Evolutionary conservation across 2,113 vertebrate species (phyloP).

Genomic region (Excalfactoria chinensis): DNA sequence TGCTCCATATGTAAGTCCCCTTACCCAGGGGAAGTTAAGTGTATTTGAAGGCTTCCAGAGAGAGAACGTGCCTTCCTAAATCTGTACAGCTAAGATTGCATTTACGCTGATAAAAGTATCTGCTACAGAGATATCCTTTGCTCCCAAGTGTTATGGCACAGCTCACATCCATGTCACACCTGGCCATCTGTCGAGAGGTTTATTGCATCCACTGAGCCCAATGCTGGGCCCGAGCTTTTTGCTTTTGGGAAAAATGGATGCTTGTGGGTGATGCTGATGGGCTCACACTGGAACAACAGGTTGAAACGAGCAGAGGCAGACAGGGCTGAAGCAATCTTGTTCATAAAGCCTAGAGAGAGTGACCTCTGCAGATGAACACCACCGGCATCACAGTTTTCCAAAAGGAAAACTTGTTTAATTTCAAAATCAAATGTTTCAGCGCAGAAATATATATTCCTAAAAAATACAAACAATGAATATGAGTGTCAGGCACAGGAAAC

Average conservation of each 20-base stretch:
- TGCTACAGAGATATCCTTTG: background rate
- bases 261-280: background rate
- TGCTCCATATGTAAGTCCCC: background rate
- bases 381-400: background rate
- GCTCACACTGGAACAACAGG: background rate
- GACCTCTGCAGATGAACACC: background rate
- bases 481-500: background rate
- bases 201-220: background rate
- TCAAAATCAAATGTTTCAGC: background rate
- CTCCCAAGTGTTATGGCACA: background rate
- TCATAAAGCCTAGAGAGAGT: background rate
- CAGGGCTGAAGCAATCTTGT: background rate
- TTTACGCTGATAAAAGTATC: background rate
- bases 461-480: background rate
- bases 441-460: background rate
- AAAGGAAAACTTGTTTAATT: background rate
- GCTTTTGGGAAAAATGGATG: background rate
- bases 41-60: background rate
- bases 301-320: background rate
- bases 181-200: fast-evolving
- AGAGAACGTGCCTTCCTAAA: background rate
- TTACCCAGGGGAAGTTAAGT: background rate
- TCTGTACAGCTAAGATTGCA: background rate
- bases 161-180: background rate
- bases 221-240: background rate